These are phyloP conservation scores for Mus caroli DNA, from an alignment of 2,797 vertebrate genomes.

Conservation along the genomic window DNA sequence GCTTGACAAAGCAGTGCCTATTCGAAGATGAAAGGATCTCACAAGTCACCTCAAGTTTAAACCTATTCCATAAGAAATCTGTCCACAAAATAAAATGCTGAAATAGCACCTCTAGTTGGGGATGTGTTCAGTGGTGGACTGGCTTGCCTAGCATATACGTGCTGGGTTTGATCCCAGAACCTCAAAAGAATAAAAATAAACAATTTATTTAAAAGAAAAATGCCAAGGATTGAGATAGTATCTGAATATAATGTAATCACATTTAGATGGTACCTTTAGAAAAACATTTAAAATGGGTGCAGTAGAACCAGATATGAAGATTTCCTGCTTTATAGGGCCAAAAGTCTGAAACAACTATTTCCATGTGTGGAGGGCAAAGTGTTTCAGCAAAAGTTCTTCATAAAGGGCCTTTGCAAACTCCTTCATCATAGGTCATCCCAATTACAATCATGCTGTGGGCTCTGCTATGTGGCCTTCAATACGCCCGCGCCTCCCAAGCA, in stretches of 20 bases:
- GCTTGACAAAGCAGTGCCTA: background rate
- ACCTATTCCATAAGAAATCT: constrained; percentile 47
- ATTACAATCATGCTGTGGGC: background rate
- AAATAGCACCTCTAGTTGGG: constrained; percentile 2
- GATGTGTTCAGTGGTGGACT: background rate
- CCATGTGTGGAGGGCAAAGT: constrained; percentile 27
- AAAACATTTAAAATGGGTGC: constrained; percentile 55
- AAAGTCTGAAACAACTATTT: constrained; percentile 61
- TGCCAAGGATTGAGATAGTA: background rate
- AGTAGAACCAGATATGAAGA: background rate
- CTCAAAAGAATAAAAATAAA: constrained; percentile 27
- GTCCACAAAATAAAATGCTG: constrained; percentile 41
- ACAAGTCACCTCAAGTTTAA: constrained; percentile 39
- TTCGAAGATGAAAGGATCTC: constrained; percentile 52
- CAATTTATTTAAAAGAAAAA: background rate
- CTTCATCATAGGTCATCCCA: constrained; percentile 12
- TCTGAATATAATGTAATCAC: constrained; percentile 20
- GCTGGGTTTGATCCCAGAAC: background rate
- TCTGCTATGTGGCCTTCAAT: background rate
- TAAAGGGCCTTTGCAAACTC: constrained; percentile 45
- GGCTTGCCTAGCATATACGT: background rate
- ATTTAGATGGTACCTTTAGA: background rate
- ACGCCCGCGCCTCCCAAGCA: background rate
- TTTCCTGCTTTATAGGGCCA: constrained; percentile 18
- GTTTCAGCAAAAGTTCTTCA: constrained; percentile 59